A percentile compares a stretch with the other conserved stretches of the same genome.
phyloP scores from a whole-genome alignment of 2,113 vertebrate genomes.

The human (Homo sapiens) region DNA sequence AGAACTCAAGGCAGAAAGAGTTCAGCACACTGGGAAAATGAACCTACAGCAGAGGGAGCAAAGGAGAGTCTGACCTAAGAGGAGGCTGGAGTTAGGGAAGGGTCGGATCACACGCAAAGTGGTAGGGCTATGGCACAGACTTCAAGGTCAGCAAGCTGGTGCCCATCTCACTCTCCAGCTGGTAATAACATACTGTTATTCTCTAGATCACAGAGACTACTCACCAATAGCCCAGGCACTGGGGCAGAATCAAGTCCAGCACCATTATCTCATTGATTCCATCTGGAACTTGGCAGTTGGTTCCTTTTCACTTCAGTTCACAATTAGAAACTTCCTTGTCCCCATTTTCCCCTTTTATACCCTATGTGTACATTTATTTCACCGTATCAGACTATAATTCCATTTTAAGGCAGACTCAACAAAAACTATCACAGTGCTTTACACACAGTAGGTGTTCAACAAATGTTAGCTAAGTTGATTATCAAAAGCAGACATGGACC shows the following conservation, averaged over 20 bases:
- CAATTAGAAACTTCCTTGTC: background rate
- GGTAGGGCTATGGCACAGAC: background rate
- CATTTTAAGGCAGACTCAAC: background rate
- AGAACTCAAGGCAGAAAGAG: background rate
- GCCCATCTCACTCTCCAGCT: background rate
- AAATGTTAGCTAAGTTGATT: background rate
- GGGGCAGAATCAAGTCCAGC: background rate
- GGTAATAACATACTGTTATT: background rate
- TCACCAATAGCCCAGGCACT: background rate
- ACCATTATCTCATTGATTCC: background rate
- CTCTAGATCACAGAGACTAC: background rate
- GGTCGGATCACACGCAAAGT: background rate
- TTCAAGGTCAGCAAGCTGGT: background rate
- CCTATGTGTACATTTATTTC: background rate
- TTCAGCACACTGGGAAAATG: background rate
- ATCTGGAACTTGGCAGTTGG: background rate
- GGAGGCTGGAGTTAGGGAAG: background rate
- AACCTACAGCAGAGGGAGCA: too few relatives aligned
- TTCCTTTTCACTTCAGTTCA: background rate
- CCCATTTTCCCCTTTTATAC: background rate
- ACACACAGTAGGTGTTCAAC: background rate
- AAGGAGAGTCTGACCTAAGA: accelerated
- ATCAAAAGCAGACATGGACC: background rate
- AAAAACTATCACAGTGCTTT: background rate
- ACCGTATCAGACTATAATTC: background rate